Conservation (phyloP, 2,797 vertebrate genomes). For the Darevskia nairensis region DNA sequence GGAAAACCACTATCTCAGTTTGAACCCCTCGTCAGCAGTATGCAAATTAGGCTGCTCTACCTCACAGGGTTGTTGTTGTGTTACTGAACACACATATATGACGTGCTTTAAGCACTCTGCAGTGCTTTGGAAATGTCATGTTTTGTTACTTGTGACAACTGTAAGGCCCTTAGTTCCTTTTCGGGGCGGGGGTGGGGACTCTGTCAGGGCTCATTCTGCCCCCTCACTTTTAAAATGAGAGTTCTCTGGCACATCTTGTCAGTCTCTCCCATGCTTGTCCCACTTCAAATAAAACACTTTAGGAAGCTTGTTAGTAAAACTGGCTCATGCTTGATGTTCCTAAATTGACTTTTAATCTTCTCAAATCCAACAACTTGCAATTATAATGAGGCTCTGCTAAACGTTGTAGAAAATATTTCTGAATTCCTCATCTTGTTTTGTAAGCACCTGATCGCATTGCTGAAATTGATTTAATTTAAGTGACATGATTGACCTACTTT, state of each 20-base stretch:
- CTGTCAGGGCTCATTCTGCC: background rate
- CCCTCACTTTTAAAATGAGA: background rate
- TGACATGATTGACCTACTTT: background rate
- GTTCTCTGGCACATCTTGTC: background rate
- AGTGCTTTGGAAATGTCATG: background rate
- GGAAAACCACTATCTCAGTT: background rate
- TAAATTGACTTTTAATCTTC: conserved; percentile 59
- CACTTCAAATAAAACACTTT: background rate
- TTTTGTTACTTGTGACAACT: background rate
- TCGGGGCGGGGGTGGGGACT: background rate
- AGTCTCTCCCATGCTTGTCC: background rate
- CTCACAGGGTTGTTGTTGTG: background rate
- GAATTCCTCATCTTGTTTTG: conserved; percentile 18
- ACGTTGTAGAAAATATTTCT: conserved; percentile 48
- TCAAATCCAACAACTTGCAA: conserved; percentile 17
- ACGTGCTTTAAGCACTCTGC: background rate
- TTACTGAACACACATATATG: background rate
- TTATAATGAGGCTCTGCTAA: conserved; percentile 41
- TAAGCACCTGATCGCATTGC: background rate
- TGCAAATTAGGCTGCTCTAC: background rate
- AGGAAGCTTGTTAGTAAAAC: conserved; percentile 3
- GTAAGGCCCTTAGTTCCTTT: background rate
- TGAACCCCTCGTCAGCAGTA: background rate
- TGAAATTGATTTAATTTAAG: background rate
- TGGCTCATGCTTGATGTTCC: conserved; percentile 49